These are phyloP conservation scores for Spilogale gracilis DNA, from an alignment of 2,113 vertebrate genomes.

Conservation along the genomic window DNA sequence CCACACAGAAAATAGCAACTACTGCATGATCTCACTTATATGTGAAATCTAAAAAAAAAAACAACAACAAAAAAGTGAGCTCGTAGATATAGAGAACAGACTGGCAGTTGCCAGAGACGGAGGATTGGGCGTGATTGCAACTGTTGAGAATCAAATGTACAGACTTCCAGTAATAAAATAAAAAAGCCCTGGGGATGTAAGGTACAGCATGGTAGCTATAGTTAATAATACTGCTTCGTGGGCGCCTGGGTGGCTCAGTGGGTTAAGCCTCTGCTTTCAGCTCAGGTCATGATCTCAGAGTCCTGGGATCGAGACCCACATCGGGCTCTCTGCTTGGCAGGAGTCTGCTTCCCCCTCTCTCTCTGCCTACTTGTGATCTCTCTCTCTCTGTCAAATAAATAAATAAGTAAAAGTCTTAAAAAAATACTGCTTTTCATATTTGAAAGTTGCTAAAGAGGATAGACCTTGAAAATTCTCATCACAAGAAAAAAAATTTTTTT, in stretches of 20 bases:
- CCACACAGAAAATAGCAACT: not conserved
- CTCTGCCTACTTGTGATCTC: no score
- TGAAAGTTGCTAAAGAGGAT: not conserved
- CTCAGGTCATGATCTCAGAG: no score
- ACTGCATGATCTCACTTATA: not conserved
- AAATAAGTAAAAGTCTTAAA: no score
- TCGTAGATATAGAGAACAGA: not conserved
- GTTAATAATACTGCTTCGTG: not conserved
- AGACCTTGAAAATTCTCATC: not conserved
- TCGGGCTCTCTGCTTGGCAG: no score
- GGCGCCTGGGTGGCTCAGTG: no score
- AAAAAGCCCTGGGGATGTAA: not conserved
- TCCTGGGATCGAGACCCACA: no score
- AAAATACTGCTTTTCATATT: not conserved
- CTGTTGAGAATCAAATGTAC: not conserved
- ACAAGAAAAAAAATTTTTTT: not conserved
- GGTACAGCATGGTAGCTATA: not conserved
- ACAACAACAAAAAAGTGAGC: not conserved
- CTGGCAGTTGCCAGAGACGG: not conserved
- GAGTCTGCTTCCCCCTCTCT: no score
- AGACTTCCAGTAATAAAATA: not conserved
- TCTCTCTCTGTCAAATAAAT: no score
- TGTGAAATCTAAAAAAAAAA: not conserved
- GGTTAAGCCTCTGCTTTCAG: no score
- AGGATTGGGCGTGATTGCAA: not conserved